A percentile compares a stretch with the other conserved stretches of the same genome.
Conservation (phyloP, 2,113 vertebrate genomes). For the Sarotherodon lohbergeri region DNA sequence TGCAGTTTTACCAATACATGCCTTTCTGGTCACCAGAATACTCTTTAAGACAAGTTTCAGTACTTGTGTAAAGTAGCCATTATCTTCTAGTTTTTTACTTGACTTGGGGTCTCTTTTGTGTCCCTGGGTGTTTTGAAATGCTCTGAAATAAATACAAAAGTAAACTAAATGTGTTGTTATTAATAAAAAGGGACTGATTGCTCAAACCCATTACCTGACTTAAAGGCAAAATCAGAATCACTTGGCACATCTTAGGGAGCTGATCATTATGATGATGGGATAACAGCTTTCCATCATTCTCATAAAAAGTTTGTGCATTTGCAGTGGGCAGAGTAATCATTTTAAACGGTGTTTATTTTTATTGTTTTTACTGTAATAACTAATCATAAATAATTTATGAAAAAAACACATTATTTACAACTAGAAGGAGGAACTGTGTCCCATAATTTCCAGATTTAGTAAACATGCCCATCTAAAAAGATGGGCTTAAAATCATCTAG, state of each 20-base stretch:
- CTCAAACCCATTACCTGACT: background rate
- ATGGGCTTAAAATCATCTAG: background rate
- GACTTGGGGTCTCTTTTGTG: background rate
- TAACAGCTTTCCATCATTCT: background rate
- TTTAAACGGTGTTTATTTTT: background rate
- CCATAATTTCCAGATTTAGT: background rate
- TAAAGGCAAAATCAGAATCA: background rate
- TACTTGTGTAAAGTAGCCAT: background rate
- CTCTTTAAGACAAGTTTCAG: background rate
- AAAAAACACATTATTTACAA: background rate
- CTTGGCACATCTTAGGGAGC: background rate
- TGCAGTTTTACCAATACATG: rapidly evolving
- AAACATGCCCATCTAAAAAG: background rate
- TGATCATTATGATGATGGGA: background rate
- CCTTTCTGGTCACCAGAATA: background rate
- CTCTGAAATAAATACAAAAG: rapidly evolving
- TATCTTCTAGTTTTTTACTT: background rate
- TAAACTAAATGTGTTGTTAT: background rate
- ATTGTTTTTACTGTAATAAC: background rate
- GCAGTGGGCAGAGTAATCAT: background rate
- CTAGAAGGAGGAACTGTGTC: background rate
- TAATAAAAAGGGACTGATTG: background rate
- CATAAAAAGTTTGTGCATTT: background rate
- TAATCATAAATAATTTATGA: background rate
- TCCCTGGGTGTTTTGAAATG: background rate